Conservation (phyloP, 2,888 invertebrate genomes). For the Agrotis puta region DNA sequence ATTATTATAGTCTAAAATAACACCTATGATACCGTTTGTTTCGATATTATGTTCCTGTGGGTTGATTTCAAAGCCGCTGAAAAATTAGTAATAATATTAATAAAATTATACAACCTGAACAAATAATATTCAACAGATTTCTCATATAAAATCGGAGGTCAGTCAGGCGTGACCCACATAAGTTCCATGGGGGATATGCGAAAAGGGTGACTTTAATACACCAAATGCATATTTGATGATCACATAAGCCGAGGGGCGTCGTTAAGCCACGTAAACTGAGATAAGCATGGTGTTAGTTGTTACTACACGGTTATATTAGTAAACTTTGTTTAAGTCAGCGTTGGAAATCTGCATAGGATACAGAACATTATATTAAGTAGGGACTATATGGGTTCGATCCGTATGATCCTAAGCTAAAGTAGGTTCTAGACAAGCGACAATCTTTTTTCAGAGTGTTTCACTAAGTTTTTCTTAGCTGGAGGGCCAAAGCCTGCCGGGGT, state of each 20-base stretch:
- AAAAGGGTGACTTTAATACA: slow-evolving; percentile 69
- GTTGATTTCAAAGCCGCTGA: too few relatives aligned
- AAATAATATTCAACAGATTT: slow-evolving; percentile 42
- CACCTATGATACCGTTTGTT: too few relatives aligned
- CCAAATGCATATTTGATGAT: slow-evolving; percentile 77
- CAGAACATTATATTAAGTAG: neutral
- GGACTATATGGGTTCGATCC: neutral
- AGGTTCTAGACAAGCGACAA: neutral
- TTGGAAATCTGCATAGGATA: slow-evolving; percentile 4
- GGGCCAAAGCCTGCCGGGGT: too few relatives aligned
- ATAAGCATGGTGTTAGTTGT: slow-evolving; percentile 68
- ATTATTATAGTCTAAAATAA: too few relatives aligned
- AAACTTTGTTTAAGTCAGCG: slow-evolving; percentile 24
- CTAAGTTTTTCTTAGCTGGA: too few relatives aligned
- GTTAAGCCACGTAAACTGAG: slow-evolving; percentile 68
- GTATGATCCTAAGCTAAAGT: neutral
- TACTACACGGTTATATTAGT: slow-evolving; percentile 36
- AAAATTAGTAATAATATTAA: too few relatives aligned
- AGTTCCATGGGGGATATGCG: slow-evolving; percentile 42
- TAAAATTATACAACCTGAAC: neutral
- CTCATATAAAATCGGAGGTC: slow-evolving; percentile 55
- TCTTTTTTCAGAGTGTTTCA: neutral
- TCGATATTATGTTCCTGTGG: too few relatives aligned
- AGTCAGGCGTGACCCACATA: slow-evolving; percentile 57
- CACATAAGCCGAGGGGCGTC: slow-evolving; percentile 65